phyloP scores from a whole-genome alignment of 2,888 invertebrate genomes.

The Branchinecta sandiegonensis region DNA sequence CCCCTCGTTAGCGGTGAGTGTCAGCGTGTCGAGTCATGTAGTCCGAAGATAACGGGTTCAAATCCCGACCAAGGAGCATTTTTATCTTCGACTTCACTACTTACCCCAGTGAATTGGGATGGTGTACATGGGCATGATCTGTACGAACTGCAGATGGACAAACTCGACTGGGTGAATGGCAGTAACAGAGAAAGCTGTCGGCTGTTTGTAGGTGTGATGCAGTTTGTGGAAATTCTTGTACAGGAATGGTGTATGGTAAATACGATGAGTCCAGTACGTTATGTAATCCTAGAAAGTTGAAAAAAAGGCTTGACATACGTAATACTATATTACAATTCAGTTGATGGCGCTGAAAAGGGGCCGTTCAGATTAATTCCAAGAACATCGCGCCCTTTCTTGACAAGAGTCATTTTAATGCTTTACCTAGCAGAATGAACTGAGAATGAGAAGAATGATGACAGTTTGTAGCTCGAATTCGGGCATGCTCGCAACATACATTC shows the following conservation, averaged over 20 bases:
- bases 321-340: no score
- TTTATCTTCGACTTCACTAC: constrained; percentile 30
- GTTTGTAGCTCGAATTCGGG: no score
- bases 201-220: constrained; percentile 59
- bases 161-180: constrained; percentile 59
- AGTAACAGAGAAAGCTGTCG: constrained; percentile 57
- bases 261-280: constrained; percentile 50
- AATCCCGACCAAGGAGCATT: no score
- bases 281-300: constrained; percentile 42
- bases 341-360: no score
- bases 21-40: no score
- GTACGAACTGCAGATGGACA: constrained; percentile 45
- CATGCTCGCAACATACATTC: no score
- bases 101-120: constrained; percentile 53
- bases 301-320: constrained; percentile 18
- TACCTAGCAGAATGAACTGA: no score
- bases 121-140: constrained; percentile 46
- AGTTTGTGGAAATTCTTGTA: constrained; percentile 57
- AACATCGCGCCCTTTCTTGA: neutral
- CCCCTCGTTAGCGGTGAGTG: no score
- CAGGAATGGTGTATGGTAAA: constrained; percentile 51
- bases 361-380: no score
- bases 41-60: no score
- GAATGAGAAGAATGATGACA: neutral
- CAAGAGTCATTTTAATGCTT: neutral